A percentile compares a stretch with the other conserved stretches of the same genome.
These are phyloP conservation scores for Acanthornis magna DNA, from an alignment of 2,797 vertebrate species.

Conservation along the genomic window DNA sequence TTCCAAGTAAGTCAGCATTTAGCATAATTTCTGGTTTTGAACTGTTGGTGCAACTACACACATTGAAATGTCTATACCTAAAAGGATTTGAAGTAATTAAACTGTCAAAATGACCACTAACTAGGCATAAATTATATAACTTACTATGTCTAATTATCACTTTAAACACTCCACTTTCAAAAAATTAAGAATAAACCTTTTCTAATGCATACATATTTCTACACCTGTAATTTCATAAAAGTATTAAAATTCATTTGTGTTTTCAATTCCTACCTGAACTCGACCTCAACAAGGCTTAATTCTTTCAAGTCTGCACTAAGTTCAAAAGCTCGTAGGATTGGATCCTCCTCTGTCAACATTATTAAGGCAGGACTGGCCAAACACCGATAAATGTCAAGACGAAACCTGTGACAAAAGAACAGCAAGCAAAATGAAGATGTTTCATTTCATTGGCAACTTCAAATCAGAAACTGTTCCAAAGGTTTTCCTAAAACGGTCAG, in stretches of 20 bases:
- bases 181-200: not conserved
- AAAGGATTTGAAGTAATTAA: not conserved
- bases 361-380: slow-evolving; percentile 95
- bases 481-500: not conserved
- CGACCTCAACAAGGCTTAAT: slow-evolving; percentile 96
- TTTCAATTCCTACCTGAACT: slow-evolving; percentile 87
- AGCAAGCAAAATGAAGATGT: not conserved
- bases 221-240: not conserved
- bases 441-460: not conserved
- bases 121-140: not conserved
- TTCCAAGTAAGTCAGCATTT: not conserved
- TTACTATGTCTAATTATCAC: not conserved
- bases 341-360: slow-evolving; percentile 98
- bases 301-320: slow-evolving; percentile 95
- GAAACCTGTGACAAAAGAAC: slow-evolving; percentile 81
- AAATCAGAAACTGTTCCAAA: not conserved
- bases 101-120: not conserved
- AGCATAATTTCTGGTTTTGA: not conserved
- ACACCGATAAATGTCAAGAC: slow-evolving; percentile 97
- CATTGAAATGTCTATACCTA: not conserved
- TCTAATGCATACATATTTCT: not conserved
- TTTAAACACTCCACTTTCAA: not conserved
- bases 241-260: not conserved
- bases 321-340: slow-evolving; percentile 95
- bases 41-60: not conserved